Percentiles rank a stretch among this genome's conserved stretches.
Evolutionary conservation across 2,113 vertebrate genomes (phyloP).

Genomic region (Rhineura floridana): DNA sequence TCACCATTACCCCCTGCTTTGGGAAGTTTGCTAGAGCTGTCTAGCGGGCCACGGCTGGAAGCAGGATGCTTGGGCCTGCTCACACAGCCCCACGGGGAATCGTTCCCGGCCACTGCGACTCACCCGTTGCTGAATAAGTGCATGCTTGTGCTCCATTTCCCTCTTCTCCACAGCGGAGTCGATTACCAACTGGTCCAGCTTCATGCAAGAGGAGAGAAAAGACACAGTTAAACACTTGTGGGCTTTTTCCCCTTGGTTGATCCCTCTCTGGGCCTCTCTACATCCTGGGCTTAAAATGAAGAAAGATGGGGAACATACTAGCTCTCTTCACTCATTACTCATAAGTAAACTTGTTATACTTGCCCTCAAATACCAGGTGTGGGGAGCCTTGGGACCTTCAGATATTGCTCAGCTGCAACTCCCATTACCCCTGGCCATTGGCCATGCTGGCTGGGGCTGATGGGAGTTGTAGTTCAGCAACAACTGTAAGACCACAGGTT

Average conservation of each 20-base stretch:
- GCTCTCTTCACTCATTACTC: too few species aligned
- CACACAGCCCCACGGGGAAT: too few species aligned
- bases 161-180: constrained; percentile 96
- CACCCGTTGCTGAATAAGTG: constrained; percentile 95
- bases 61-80: neutral
- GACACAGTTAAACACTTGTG: neutral
- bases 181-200: constrained; percentile 98
- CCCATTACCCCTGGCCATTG: too few species aligned
- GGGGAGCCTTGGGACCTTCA: too few species aligned
- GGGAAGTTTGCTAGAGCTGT: neutral
- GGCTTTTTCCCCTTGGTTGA: neutral
- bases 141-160: constrained; percentile 97
- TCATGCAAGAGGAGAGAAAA: neutral
- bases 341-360: too few species aligned
- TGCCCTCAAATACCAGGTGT: too few species aligned
- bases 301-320: too few species aligned
- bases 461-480: too few species aligned
- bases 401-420: too few species aligned
- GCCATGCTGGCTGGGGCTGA: too few species aligned
- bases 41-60: neutral
- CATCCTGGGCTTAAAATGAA: neutral
- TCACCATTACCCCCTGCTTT: neutral
- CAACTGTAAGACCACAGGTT: too few species aligned
- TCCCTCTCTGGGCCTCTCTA: neutral
- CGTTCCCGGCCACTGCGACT: constrained; percentile 35